These are phyloP conservation scores for Dipodomys spectabilis DNA, from an alignment of 2,113 vertebrate species.

Conservation along the genomic window DNA sequence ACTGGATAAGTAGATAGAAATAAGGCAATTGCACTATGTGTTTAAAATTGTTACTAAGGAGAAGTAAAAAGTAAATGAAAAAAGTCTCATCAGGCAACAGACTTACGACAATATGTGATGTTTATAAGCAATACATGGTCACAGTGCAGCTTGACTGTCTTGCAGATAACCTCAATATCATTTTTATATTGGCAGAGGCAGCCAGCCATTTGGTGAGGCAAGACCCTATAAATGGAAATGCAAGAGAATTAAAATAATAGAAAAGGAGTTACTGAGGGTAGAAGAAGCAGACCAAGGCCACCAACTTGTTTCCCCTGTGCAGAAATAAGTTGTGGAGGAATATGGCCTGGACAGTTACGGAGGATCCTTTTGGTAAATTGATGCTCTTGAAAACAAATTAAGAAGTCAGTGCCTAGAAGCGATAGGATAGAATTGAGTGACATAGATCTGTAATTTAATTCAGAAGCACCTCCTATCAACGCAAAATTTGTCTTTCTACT, in stretches of 20 bases:
- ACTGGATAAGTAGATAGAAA: not conserved
- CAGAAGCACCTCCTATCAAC: too few species aligned
- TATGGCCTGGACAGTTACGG: too few species aligned
- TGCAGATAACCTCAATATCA: not conserved
- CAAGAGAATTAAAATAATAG: not conserved
- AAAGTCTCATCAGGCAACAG: not conserved
- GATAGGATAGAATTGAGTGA: too few species aligned
- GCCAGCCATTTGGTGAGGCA: conserved; percentile 65
- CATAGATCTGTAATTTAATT: too few species aligned
- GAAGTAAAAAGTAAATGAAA: not conserved
- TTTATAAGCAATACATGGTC: conserved; percentile 44
- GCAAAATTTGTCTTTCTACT: too few species aligned
- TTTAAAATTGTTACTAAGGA: not conserved
- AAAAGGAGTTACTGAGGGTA: not conserved
- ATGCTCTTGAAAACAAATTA: too few species aligned
- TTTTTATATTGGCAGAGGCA: conserved; percentile 79
- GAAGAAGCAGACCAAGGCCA: too few species aligned
- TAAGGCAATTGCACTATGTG: not conserved
- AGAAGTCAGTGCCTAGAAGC: too few species aligned
- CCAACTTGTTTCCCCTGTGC: too few species aligned
- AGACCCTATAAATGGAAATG: not conserved
- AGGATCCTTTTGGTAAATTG: too few species aligned
- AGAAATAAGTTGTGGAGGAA: too few species aligned
- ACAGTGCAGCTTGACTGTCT: too few species aligned
- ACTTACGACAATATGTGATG: not conserved